These are phyloP conservation scores for Diacarnus erythraeanus DNA, from an alignment of 37 sponge, comb jelly and placozoan genomes.

Conservation along the genomic window DNA sequence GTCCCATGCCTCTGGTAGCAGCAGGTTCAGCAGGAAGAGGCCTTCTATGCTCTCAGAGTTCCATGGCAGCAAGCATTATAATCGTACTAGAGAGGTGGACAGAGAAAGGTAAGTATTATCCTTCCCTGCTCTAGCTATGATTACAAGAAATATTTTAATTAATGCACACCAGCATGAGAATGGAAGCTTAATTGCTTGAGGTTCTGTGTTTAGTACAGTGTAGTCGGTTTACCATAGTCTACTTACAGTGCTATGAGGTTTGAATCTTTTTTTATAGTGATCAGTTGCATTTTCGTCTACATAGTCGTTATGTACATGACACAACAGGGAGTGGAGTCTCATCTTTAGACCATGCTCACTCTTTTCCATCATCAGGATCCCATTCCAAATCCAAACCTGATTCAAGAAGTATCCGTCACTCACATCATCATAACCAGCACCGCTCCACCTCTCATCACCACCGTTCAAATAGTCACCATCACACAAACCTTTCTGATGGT, in stretches of 20 bases:
- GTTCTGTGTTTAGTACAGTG: too few species aligned
- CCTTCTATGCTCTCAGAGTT: slow-evolving; percentile 75
- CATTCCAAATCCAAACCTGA: slow-evolving; percentile 28
- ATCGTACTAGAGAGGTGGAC: slow-evolving; percentile 30
- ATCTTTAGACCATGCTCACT: slow-evolving; percentile 2
- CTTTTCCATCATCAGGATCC: slow-evolving; percentile 4
- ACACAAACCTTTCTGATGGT: neutral
- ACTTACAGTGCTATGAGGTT: too few species aligned
- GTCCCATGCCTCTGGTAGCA: slow-evolving; percentile 6
- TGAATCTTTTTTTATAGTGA: neutral
- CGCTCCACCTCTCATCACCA: slow-evolving; percentile 11
- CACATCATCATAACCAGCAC: slow-evolving; percentile 22
- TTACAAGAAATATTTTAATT: too few species aligned
- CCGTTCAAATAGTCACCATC: slow-evolving; percentile 1
- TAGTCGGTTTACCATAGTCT: too few species aligned
- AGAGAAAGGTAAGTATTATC: slow-evolving; percentile 18
- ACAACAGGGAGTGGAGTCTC: neutral
- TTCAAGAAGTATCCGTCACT: slow-evolving; percentile 6
- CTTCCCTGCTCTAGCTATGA: too few species aligned
- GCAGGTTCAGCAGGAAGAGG: slow-evolving; percentile 40
- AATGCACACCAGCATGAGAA: too few species aligned
- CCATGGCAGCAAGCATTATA: slow-evolving; percentile 64
- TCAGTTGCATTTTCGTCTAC: neutral
- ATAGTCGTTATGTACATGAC: slow-evolving; percentile 16
- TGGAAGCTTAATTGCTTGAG: too few species aligned